These are phyloP conservation scores for Pachypanchax playfairii DNA, from an alignment of 2,113 vertebrate species.

Conservation along the genomic window DNA sequence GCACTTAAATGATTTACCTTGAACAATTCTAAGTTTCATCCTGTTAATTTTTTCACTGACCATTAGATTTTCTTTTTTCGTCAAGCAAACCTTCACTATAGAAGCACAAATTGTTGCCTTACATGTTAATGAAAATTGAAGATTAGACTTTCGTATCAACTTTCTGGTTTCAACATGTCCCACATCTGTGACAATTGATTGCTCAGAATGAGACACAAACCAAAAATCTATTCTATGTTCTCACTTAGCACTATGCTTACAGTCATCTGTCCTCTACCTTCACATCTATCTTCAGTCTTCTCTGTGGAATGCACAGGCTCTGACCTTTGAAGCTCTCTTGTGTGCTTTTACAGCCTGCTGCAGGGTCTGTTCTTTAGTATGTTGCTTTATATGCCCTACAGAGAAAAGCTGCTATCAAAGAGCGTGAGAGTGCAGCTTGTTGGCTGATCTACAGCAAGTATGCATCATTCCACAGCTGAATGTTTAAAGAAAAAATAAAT, in stretches of 20 bases:
- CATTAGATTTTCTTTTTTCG: too few relatives aligned
- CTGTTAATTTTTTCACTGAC: too few relatives aligned
- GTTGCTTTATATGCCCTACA: slow-evolving; percentile 30
- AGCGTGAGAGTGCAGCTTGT: slow-evolving; percentile 61
- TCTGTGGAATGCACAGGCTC: slow-evolving; percentile 55
- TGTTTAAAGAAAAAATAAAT: slow-evolving; percentile 41
- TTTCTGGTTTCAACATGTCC: not conserved
- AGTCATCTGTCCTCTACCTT: slow-evolving; percentile 42
- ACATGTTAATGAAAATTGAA: not conserved
- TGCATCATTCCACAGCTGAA: slow-evolving; percentile 56
- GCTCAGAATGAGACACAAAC: slow-evolving; percentile 10
- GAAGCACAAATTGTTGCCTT: not conserved
- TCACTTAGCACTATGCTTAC: slow-evolving; percentile 44
- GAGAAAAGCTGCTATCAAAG: slow-evolving; percentile 57
- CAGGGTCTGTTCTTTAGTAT: slow-evolving; percentile 47
- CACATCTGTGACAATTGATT: slow-evolving; percentile 12
- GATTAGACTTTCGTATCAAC: not conserved
- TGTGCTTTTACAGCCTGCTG: slow-evolving; percentile 37
- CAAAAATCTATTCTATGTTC: slow-evolving; percentile 2
- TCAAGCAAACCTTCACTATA: not conserved
- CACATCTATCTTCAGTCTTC: slow-evolving; percentile 49
- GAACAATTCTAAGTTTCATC: too few relatives aligned
- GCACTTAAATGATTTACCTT: too few relatives aligned
- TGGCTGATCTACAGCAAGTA: slow-evolving; percentile 48
- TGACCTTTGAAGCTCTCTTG: slow-evolving; percentile 55